These are phyloP conservation scores for Standfussiana lucernea DNA, from an alignment of 2,888 invertebrate species.

Conservation along the genomic window DNA sequence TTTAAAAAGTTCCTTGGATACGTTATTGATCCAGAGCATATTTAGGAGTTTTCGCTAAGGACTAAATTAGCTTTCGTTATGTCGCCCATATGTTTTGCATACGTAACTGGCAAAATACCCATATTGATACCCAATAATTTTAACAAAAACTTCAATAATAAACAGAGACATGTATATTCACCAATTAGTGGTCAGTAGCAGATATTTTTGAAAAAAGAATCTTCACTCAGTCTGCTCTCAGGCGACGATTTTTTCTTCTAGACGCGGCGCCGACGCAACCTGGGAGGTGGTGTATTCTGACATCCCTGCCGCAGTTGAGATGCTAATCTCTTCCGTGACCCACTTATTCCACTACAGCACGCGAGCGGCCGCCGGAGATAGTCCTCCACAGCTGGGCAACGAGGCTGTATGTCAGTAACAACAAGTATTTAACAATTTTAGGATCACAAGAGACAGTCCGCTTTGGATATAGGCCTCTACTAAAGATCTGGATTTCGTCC, in stretches of 20 bases:
- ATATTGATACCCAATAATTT: background rate
- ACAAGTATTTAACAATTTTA: constrained; percentile 45
- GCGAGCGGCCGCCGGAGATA: constrained; percentile 9
- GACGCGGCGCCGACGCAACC: constrained; percentile 20
- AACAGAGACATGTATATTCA: constrained; percentile 36
- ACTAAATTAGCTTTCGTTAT: background rate
- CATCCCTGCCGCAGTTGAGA: constrained; percentile 14
- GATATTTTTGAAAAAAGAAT: background rate
- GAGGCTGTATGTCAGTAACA: constrained; percentile 63
- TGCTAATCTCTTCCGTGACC: constrained; percentile 32
- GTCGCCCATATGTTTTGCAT: background rate
- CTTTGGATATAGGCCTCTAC: background rate
- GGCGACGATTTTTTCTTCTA: background rate
- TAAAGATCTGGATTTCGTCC: background rate
- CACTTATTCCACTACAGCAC: background rate
- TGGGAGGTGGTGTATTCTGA: constrained; percentile 31
- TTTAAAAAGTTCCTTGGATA: too few species aligned
- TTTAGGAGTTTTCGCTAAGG: background rate
- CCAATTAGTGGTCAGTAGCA: constrained; percentile 5
- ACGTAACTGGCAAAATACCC: too few species aligned
- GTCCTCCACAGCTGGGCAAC: constrained; percentile 60
- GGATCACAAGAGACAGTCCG: background rate
- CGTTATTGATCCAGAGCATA: background rate
- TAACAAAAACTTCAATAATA: constrained; percentile 20
- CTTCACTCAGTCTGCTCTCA: background rate